These are phyloP conservation scores for Cryptocephalus moraei DNA, from an alignment of 2,888 invertebrate species.

Conservation along the genomic window DNA sequence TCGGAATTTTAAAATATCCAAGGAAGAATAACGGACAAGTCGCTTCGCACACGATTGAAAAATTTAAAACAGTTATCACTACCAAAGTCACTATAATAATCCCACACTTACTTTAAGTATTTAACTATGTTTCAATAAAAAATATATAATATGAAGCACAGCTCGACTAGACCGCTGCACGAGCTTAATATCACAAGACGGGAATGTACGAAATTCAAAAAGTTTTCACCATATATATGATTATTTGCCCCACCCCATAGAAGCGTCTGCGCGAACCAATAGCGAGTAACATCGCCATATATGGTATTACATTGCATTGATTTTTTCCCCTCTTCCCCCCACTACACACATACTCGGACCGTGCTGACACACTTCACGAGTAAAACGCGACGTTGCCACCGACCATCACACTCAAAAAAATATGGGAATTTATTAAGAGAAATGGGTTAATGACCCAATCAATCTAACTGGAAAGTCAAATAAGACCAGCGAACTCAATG, in stretches of 20 bases:
- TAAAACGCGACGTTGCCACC: too few species aligned
- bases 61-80: conserved; percentile 6
- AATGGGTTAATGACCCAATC: too few species aligned
- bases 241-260: conserved; percentile 43
- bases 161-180: conserved; percentile 20
- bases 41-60: neutral
- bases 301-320: conserved; percentile 60
- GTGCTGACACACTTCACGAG: conserved; percentile 21
- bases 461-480: too few species aligned
- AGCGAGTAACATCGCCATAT: conserved; percentile 66
- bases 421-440: too few species aligned
- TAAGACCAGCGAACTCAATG: too few species aligned
- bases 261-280: conserved; percentile 46
- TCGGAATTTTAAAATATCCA: too few species aligned
- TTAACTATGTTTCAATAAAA: conserved; percentile 4
- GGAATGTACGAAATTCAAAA: conserved; percentile 30
- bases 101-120: conserved; percentile 5
- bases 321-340: conserved; percentile 31
- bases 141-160: conserved; percentile 22
- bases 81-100: conserved; percentile 17
- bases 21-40: too few species aligned
- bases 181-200: conserved; percentile 31
- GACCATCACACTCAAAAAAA: too few species aligned
- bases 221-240: conserved; percentile 42
- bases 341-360: conserved; percentile 6